Base-by-base conservation (phyloP, 1,140 invertebrate species). In the Cherax quadricarinatus region DNA sequence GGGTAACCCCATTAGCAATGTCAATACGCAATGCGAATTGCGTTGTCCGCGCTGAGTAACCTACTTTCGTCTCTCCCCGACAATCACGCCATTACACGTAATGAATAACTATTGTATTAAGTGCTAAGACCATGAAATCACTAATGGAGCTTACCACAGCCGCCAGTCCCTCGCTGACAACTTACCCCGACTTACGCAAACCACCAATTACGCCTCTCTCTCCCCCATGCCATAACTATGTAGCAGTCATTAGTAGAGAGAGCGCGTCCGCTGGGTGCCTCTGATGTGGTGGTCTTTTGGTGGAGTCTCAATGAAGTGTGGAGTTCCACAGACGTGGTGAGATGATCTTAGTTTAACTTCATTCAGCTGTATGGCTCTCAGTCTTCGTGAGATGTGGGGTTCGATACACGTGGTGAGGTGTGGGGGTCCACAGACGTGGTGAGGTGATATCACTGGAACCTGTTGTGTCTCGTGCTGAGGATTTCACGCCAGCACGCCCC, bases 401-500 rank as follows among this genome's bases (percentile, higher is more conserved):
- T 57, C 53, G 0, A 7, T 10, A 14, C 53, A 57, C 7, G 53
- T 57, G 53, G 14, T 7, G 7, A 14, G 4, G 53, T 57, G 53
- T 10, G 53, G 7, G 3, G 14, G 1, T 57, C 7, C 7, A 14
- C 14, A 14, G 14, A 14, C 14, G 53, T 10, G 53, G 6, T 49
- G 81, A 62, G 57, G 18, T n/a, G 16, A 14, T 3, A 0, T 10
- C 7, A 10, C 7, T 10, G 53, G 7, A 14, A 57, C 7, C 14
- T 14, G 7, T 57, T 30, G 14, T 14, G 5, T 85, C 24, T 48
- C 83, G 83, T 85, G 83, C 6, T 18, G 14, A 21, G 60, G 30
- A 70, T 85, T 85, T 85, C 83, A 85, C 60, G 60, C 7, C 83
- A 16, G 62, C 83, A 66, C 83, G 60, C 57, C 83, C 60, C 83